Conservation (phyloP, 2,113 vertebrate species). For the Vombatus ursinus region DNA sequence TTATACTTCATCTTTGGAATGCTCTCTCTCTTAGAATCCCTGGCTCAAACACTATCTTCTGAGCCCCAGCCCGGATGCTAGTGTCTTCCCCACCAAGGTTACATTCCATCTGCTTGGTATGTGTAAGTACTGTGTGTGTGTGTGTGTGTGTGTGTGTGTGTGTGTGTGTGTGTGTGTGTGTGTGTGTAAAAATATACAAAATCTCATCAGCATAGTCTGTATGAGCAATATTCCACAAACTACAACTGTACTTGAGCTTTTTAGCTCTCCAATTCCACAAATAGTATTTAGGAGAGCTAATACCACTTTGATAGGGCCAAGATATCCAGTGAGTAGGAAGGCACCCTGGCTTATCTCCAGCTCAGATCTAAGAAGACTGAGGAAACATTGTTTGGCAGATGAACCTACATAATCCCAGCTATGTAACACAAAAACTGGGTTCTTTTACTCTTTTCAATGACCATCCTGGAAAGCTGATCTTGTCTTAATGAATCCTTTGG, state of each 20-base stretch:
- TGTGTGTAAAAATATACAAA: too few relatives aligned
- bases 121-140: background rate
- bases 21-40: background rate
- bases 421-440: rapidly evolving
- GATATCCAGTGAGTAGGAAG: background rate
- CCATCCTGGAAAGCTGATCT: slow-evolving; percentile 7
- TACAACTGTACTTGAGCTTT: background rate
- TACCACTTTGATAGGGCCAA: background rate
- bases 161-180: too few relatives aligned
- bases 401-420: background rate
- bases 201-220: background rate
- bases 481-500: slow-evolving; percentile 24
- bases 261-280: background rate
- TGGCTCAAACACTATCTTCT: background rate
- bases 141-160: too few relatives aligned
- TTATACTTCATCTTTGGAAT: background rate
- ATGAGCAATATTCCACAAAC: background rate
- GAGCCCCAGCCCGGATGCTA: background rate
- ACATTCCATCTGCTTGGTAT: background rate
- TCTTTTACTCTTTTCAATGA: background rate
- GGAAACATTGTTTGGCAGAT: background rate
- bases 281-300: background rate
- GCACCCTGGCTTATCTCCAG: background rate
- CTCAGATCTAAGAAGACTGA: rapidly evolving
- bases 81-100: background rate